A percentile compares a stretch with the other conserved stretches of the same genome.
phyloP scores from a whole-genome alignment of 2,888 invertebrate species.

The Caenorhabditis virilis region DNA sequence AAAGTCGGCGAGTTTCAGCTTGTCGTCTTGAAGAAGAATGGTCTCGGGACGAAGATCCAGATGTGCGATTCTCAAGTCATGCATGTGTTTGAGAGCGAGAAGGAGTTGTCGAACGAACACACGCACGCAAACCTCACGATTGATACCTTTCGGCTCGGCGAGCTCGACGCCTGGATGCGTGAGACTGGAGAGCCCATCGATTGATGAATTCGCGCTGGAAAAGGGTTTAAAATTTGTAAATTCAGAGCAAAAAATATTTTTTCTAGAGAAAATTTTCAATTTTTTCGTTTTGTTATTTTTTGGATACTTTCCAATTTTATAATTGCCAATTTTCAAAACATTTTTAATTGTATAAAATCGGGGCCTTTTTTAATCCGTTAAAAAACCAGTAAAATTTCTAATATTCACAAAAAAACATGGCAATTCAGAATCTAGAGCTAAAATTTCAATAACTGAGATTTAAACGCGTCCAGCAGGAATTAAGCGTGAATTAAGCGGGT shows the following conservation, averaged over 20 bases:
- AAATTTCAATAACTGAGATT: too few species aligned
- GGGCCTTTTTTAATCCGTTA: too few species aligned
- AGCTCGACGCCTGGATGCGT: constrained; percentile 44
- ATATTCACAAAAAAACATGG: too few species aligned
- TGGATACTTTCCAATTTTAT: too few species aligned
- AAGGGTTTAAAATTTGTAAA: not conserved
- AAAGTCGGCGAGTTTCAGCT: constrained; percentile 87
- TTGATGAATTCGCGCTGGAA: constrained; percentile 46
- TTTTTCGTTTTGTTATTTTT: too few species aligned
- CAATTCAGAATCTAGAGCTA: too few species aligned
- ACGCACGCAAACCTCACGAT: constrained; percentile 46
- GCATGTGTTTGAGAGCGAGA: constrained; percentile 48
- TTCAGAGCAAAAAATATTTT: not conserved
- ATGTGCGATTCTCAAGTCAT: constrained; percentile 85
- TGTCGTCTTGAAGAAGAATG: constrained; percentile 76
- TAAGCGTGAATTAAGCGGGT: too few species aligned
- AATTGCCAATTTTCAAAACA: too few species aligned
- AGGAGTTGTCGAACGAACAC: constrained; percentile 48
- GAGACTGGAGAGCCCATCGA: constrained; percentile 37
- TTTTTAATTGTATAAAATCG: too few species aligned
- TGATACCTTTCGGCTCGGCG: constrained; percentile 36
- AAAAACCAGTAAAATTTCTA: too few species aligned
- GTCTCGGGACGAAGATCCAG: constrained; percentile 79
- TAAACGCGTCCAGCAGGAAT: too few species aligned
- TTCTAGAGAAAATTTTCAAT: too few species aligned